Percentiles rank a stretch among this genome's conserved stretches.
Conservation (phyloP, 2,797 vertebrate species). For the Sebastes itinus region DNA sequence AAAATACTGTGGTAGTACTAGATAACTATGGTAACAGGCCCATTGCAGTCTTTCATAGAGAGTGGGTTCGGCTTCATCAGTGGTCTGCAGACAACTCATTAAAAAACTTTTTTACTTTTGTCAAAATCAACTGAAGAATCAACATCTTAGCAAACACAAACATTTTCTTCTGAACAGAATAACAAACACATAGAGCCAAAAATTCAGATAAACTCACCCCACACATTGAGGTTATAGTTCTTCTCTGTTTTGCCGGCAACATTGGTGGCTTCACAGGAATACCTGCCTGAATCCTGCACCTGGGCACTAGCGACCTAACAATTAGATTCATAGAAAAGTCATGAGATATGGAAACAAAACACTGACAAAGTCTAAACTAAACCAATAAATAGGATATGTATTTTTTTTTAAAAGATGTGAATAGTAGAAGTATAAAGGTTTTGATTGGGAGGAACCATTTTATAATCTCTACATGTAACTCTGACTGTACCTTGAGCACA, state of each 20-base stretch:
- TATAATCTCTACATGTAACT: neutral
- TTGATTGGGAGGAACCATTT: neutral
- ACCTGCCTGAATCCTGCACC: slow-evolving; percentile 92
- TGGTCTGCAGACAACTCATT: neutral
- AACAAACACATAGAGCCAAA: neutral
- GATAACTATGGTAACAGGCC: neutral
- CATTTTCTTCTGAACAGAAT: neutral
- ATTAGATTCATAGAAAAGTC: neutral
- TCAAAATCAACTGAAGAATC: neutral
- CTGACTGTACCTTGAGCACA: slow-evolving; percentile 76
- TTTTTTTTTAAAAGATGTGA: neutral
- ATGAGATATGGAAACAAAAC: neutral
- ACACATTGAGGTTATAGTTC: slow-evolving; percentile 96
- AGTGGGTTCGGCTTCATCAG: neutral
- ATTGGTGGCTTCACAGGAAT: slow-evolving; percentile 96
- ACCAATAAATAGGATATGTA: neutral
- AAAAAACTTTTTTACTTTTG: neutral
- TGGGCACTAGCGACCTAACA: slow-evolving; percentile 88
- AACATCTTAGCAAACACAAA: neutral
- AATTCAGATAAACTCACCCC: slow-evolving; percentile 85
- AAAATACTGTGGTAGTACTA: neutral
- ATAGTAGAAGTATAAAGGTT: neutral
- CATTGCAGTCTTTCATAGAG: neutral
- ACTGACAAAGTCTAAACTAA: neutral
- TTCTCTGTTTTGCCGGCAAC: slow-evolving; percentile 95